These are phyloP conservation scores for Laterallus jamaicensis DNA, from an alignment of 2,113 vertebrate species.

Conservation along the genomic window DNA sequence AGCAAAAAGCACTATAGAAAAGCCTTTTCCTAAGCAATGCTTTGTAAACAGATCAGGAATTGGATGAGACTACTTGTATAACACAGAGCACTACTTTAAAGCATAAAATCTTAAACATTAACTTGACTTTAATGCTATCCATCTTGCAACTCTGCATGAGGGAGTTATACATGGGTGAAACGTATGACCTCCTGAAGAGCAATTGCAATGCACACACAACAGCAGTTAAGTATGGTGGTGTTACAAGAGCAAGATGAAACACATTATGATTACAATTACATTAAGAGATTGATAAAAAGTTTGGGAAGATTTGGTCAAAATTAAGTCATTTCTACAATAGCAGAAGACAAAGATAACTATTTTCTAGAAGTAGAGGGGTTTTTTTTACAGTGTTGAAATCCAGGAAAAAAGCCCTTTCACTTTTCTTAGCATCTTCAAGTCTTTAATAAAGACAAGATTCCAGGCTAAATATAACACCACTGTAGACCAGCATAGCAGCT, in stretches of 20 bases:
- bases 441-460: neutral
- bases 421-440: neutral
- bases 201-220: neutral
- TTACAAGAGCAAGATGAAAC: neutral
- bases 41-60: neutral
- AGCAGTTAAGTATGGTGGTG: accelerated
- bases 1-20: neutral
- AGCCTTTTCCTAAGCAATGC: neutral
- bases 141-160: neutral
- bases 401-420: neutral
- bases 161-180: neutral
- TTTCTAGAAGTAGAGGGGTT: neutral
- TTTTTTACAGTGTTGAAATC: neutral
- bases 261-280: neutral
- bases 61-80: neutral
- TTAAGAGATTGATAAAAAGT: neutral
- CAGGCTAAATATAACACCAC: neutral
- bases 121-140: neutral
- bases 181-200: neutral
- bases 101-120: neutral
- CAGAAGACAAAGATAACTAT: neutral
- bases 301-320: neutral
- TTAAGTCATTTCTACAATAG: neutral
- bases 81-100: neutral
- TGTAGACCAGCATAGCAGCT: neutral